Conservation (phyloP, 2,888 invertebrate species). For the Unio pictorum region DNA sequence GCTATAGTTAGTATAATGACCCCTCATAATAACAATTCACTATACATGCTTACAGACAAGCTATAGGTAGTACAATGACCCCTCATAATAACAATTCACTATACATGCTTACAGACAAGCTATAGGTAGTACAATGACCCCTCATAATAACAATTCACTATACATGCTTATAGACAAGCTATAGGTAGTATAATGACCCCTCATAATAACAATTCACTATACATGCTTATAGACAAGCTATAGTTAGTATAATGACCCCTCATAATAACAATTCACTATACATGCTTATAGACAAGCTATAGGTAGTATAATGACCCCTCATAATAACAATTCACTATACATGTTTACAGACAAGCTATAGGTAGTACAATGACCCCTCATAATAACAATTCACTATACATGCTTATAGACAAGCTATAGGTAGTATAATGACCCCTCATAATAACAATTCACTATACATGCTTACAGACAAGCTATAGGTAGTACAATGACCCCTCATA, state of each 20-base stretch:
- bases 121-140: no score
- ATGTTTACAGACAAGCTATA: slow-evolving; percentile 83
- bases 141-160: slow-evolving; percentile 73
- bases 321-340: no score
- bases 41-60: no score
- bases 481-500: no score
- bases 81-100: no score
- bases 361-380: no score
- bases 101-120: no score
- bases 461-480: background rate
- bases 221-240: background rate
- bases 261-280: no score
- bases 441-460: background rate
- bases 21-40: no score
- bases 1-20: no score
- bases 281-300: slow-evolving; percentile 2
- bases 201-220: no score
- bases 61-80: no score
- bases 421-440: slow-evolving; percentile 72
- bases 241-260: background rate
- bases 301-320: background rate
- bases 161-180: slow-evolving; percentile 96
- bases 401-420: slow-evolving; percentile 96
- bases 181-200: slow-evolving; percentile 78
- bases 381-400: slow-evolving; percentile 80